These are phyloP conservation scores for Corythaeola cristata DNA, from an alignment of 2,113 vertebrate genomes.

Conservation along the genomic window DNA sequence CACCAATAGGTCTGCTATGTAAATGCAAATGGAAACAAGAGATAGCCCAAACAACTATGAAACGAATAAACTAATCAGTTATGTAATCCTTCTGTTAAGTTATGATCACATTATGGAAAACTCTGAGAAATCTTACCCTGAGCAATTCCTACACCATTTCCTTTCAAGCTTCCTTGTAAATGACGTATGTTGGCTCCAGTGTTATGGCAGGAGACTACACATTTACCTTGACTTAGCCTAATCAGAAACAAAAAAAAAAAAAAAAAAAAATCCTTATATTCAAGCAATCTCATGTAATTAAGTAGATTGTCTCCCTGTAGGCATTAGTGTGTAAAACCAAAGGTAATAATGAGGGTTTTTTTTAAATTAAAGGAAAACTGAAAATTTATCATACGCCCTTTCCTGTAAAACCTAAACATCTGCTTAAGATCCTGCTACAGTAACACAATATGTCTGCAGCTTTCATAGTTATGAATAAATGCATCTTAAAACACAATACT, in stretches of 20 bases:
- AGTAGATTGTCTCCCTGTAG: not conserved
- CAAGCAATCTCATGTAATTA: not conserved
- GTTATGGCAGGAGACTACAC: not conserved
- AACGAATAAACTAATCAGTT: not conserved
- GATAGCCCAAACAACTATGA: not conserved
- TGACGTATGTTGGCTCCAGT: not conserved
- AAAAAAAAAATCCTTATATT: not conserved
- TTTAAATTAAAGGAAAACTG: not conserved
- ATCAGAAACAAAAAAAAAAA: not conserved
- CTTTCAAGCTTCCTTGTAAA: not conserved
- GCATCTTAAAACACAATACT: conserved; percentile 31
- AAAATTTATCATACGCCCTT: not conserved
- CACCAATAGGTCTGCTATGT: not conserved
- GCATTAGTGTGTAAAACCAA: not conserved
- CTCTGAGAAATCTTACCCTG: not conserved
- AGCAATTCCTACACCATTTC: not conserved
- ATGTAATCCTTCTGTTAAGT: not conserved
- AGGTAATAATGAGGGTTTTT: not conserved
- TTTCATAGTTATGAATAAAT: conserved; percentile 20
- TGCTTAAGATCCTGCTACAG: conserved; percentile 25
- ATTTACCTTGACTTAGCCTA: not conserved
- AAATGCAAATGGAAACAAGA: not conserved
- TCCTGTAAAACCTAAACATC: conserved; percentile 30
- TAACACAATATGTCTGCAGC: conserved; percentile 43
- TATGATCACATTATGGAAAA: not conserved